phyloP scores from a whole-genome alignment of 92 coral and sea anemone species.

The Actinernus sp. region DNA sequence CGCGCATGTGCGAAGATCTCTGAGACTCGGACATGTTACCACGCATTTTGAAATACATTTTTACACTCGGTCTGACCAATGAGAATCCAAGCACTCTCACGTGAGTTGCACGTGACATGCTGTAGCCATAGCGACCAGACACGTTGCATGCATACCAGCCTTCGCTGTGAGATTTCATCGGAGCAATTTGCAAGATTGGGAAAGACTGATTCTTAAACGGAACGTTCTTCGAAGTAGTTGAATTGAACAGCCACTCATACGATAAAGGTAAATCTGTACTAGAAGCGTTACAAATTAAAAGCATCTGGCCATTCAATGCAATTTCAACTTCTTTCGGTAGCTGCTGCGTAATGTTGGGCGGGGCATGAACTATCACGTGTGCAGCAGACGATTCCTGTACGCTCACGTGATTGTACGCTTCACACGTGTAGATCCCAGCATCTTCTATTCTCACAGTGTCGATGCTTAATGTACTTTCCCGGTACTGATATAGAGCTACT shows the following conservation, averaged over 20 bases:
- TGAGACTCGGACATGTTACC: neutral
- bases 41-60: neutral
- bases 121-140: neutral
- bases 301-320: neutral
- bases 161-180: neutral
- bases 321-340: neutral
- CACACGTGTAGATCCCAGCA: neutral
- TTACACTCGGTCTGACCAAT: neutral
- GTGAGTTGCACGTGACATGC: neutral
- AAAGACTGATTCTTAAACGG: neutral
- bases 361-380: neutral
- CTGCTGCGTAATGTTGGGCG: neutral
- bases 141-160: neutral
- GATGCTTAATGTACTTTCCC: neutral
- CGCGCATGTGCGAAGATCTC: neutral
- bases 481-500: neutral
- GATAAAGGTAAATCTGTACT: neutral
- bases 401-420: neutral
- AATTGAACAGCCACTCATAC: neutral
- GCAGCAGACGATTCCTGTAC: neutral
- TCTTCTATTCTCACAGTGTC: neutral
- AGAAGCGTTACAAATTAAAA: neutral
- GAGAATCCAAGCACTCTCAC: neutral
- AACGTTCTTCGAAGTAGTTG: neutral
- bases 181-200: neutral